Percentiles rank a stretch among this genome's conserved stretches.
Evolutionary conservation across 2,888 invertebrate species (phyloP).

Genomic region (Uloborus plumipes): DNA sequence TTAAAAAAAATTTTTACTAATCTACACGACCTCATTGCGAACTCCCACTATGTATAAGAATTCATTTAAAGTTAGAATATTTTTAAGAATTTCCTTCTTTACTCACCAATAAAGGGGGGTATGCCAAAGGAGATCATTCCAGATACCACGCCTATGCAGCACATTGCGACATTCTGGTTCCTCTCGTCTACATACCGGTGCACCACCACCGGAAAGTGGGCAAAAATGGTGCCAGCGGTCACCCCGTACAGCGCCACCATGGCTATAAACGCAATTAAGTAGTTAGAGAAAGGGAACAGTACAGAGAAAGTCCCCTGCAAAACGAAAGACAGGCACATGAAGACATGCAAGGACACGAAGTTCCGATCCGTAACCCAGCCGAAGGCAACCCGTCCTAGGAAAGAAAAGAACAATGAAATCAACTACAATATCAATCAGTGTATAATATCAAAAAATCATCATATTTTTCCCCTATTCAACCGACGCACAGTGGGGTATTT

Average conservation of each 20-base stretch:
- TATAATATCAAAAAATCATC: no score
- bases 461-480: no score
- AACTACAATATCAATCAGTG: no score
- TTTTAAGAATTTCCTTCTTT: not conserved
- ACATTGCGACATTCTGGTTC: conserved; percentile 27
- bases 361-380: conserved; percentile 53
- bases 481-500: no score
- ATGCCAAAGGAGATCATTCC: conserved; percentile 35
- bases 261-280: not conserved
- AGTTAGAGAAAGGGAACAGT: conserved; percentile 12
- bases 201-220: conserved; percentile 40
- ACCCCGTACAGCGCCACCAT: conserved; percentile 35
- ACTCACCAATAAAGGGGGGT: conserved; percentile 42
- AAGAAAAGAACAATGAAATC: no score
- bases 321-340: conserved; percentile 30
- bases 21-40: no score
- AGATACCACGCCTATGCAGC: conserved; percentile 32
- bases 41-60: no score
- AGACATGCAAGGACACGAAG: conserved; percentile 23
- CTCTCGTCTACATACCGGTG: conserved; percentile 32
- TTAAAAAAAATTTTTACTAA: no score
- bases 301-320: conserved; percentile 28
- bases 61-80: no score
- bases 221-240: conserved; percentile 23
- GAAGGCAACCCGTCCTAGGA: conserved; percentile 46